Conservation (phyloP, 2,113 vertebrate species). For the Callithrix jacchus region DNA sequence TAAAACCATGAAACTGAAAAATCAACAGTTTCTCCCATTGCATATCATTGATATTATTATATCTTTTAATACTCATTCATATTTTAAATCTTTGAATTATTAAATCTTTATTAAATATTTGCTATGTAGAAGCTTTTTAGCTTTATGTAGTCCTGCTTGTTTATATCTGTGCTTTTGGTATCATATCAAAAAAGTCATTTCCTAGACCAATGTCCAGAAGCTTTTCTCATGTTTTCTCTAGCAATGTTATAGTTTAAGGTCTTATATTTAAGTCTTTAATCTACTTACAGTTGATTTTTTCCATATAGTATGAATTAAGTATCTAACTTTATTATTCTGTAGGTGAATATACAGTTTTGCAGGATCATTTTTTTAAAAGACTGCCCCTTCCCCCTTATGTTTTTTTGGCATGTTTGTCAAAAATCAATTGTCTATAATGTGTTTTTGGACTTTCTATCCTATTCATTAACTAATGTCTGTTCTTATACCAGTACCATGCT, state of each 20-base stretch:
- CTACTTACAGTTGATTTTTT: neutral
- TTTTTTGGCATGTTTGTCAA: neutral
- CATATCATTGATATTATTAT: neutral
- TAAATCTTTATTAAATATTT: neutral
- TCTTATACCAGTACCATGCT: neutral
- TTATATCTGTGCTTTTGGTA: neutral
- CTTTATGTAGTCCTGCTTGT: neutral
- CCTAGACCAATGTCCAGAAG: neutral
- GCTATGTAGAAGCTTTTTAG: neutral
- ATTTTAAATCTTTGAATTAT: no score
- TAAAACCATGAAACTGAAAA: constrained; percentile 8
- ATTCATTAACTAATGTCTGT: neutral
- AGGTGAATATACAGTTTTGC: neutral
- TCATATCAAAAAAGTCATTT: neutral
- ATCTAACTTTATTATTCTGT: neutral
- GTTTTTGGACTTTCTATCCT: neutral
- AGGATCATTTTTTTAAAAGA: neutral
- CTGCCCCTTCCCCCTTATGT: neutral
- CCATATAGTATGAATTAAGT: neutral
- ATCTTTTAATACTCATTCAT: no score
- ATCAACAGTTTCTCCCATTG: neutral
- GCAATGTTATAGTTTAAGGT: neutral
- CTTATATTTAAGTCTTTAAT: neutral
- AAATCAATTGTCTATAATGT: neutral
- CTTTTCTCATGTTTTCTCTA: neutral